Conservation (phyloP, 2,888 invertebrate species). For the Melieria crassipennis region DNA sequence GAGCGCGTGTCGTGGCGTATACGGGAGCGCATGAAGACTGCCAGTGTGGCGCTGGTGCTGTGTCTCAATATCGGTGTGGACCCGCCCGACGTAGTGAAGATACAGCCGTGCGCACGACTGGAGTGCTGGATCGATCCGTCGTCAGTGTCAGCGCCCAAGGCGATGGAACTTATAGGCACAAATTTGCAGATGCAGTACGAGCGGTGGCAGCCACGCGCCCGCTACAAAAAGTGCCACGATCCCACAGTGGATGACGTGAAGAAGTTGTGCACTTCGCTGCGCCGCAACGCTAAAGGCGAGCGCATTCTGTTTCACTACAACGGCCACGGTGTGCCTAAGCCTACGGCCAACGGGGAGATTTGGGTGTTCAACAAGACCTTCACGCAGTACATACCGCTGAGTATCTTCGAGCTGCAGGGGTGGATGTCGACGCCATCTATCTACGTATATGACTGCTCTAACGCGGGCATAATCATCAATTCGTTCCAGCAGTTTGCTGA, state of each 20-base stretch:
- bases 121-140: slow-evolving; percentile 98
- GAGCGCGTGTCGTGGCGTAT: slow-evolving; percentile 88
- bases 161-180: slow-evolving; percentile 90
- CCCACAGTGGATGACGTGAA: slow-evolving; percentile 98
- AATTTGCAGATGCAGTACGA: slow-evolving; percentile 97
- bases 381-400: slow-evolving; percentile 99
- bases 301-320: slow-evolving; percentile 99
- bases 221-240: slow-evolving; percentile 96
- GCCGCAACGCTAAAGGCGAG: slow-evolving; percentile 98
- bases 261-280: slow-evolving; percentile 91
- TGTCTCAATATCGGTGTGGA: slow-evolving; percentile 99
- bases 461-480: slow-evolving; percentile 96
- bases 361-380: slow-evolving; percentile 99
- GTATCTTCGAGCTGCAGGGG: slow-evolving; percentile 96
- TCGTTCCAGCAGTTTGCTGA: slow-evolving; percentile 89
- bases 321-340: slow-evolving; percentile 98
- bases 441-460: slow-evolving; percentile 99
- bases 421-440: slow-evolving; percentile 99
- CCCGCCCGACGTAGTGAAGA: slow-evolving; percentile 97
- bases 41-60: slow-evolving; percentile 96
- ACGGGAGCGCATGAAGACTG: slow-evolving; percentile 98
- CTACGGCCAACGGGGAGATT: slow-evolving; percentile 97
- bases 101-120: slow-evolving; percentile 92
- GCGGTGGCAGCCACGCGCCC: slow-evolving; percentile 97
- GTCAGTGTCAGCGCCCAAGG: slow-evolving; percentile 88